Percentiles rank a stretch among this genome's conserved stretches.
Conservation (phyloP, 2,888 invertebrate genomes). For the Amiota communis region DNA sequence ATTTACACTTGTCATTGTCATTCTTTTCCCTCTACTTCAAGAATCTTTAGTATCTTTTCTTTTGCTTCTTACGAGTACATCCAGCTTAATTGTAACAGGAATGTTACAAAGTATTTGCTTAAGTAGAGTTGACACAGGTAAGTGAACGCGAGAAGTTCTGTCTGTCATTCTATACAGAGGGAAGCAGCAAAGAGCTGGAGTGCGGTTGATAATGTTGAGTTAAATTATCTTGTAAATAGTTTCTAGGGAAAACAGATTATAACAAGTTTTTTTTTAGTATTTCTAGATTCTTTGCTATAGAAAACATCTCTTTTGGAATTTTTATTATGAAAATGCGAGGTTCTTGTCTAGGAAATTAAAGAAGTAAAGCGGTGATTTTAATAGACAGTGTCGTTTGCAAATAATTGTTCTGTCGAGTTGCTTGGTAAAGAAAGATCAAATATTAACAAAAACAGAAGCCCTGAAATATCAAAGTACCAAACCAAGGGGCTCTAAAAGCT, state of each 20-base stretch:
- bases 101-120: slow-evolving; percentile 14
- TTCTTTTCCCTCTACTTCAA: slow-evolving; percentile 36
- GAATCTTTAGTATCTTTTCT: background rate
- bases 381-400: no score
- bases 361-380: no score
- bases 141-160: slow-evolving; percentile 31
- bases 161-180: background rate
- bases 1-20: slow-evolving; percentile 56
- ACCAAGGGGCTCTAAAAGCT: no score
- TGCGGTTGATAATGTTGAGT: background rate
- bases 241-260: slow-evolving; percentile 60
- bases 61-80: slow-evolving; percentile 4
- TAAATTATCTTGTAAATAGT: slow-evolving; percentile 55
- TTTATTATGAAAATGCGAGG: no score
- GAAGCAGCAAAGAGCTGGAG: no score
- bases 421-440: no score
- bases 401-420: no score
- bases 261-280: slow-evolving; percentile 52
- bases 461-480: no score
- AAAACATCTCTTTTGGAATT: no score
- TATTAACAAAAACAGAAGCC: no score
- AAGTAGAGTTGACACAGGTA: slow-evolving; percentile 44
- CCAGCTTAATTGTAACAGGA: slow-evolving; percentile 27
- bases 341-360: no score
- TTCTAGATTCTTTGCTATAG: no score